Evolutionary conservation across 1,140 invertebrate species (phyloP).

Genomic region (Drosophila bipectinata): DNA sequence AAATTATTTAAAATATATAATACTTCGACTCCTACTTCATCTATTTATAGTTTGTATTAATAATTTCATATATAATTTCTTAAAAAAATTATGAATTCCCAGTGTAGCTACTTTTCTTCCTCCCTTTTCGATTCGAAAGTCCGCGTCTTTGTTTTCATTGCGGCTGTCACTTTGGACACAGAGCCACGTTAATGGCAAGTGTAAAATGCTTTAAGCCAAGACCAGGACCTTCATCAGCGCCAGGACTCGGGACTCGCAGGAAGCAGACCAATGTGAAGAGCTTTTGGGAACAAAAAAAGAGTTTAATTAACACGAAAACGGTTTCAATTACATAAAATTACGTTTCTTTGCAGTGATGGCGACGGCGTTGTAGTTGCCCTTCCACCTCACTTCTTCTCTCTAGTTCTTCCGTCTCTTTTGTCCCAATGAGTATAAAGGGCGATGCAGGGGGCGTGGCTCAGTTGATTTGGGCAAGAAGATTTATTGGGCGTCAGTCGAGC

Average conservation of each 20-base stretch:
- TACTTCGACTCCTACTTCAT: background rate
- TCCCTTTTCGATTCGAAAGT: slow-evolving; percentile 19
- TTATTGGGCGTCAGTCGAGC: slow-evolving; percentile 76
- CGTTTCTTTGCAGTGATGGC: slow-evolving; percentile 68
- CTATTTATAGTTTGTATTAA: background rate
- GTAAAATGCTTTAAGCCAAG: slow-evolving; percentile 79
- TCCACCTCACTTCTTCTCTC: background rate
- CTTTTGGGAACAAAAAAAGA: slow-evolving; percentile 61
- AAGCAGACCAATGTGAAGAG: slow-evolving; percentile 20
- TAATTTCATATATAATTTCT: background rate
- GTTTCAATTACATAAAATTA: slow-evolving; percentile 83
- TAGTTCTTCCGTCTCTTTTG: background rate
- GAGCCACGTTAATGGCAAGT: slow-evolving; percentile 79
- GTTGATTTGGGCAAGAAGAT: slow-evolving; percentile 75
- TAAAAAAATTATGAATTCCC: background rate
- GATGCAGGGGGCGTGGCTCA: slow-evolving; percentile 58
- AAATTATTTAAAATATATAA: too few species aligned
- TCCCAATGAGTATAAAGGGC: slow-evolving; percentile 22
- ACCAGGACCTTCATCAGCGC: slow-evolving; percentile 42
- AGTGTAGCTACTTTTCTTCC: background rate
- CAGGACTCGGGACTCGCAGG: slow-evolving; percentile 26
- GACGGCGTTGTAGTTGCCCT: slow-evolving; percentile 55
- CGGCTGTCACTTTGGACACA: slow-evolving; percentile 76
- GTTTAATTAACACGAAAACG: slow-evolving; percentile 83
- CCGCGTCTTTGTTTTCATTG: slow-evolving; percentile 79